Base-by-base conservation (phyloP, 2,113 vertebrate species). In the Anseranas semipalmata region DNA sequence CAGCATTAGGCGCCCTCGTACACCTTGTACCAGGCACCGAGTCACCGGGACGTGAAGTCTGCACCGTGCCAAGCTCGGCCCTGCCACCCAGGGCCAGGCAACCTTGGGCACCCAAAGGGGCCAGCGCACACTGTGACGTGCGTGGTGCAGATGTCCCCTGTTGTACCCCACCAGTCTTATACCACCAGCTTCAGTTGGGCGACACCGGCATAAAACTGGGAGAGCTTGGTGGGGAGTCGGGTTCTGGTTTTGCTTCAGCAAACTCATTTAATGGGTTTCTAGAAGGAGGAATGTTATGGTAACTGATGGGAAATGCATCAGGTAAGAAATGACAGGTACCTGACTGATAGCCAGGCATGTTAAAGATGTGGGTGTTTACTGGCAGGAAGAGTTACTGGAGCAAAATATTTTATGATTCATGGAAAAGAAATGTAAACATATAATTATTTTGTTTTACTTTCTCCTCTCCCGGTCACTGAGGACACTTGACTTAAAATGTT, bases 301-400 rank as follows among this genome's bases (percentile, higher is more conserved):
- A 82, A 95, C 87, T 95, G 85, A 79, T n/a, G 55, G 73, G 85
- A 93, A 93, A 91, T 60, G 35, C 32, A 72, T 66, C 87, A 95
- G 66, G 58, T 87, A 89, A 94, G 85, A 94, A 96, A 87, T 93
- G 81, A 73, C 66, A 89, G 66, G 66, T 87, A 89, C 78, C 79
- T 95, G 66, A 91, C 52, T 85, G 70, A 95, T 94, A 95, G 84
- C 87, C 89, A 87, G 70, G 35, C 65, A 60, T 5, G 5, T 82
- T 91, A 93, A 95, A 89, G 66, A 87, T 72, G 68, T 21, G 70
- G 43, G 50, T 92, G 65, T 91, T 95, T 79, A 89, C 84, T 82
- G 87, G n/a, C 62, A 75, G 70, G 25, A 37, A 93, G 13, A 75
- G 58, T 70, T 93, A 79, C 24, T 62, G 70, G 50, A 93, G 78